Percentiles rank a stretch among this genome's conserved stretches.
phyloP scores from a whole-genome alignment of 2,113 vertebrate species.

The Nothocercus nigrocapillus region DNA sequence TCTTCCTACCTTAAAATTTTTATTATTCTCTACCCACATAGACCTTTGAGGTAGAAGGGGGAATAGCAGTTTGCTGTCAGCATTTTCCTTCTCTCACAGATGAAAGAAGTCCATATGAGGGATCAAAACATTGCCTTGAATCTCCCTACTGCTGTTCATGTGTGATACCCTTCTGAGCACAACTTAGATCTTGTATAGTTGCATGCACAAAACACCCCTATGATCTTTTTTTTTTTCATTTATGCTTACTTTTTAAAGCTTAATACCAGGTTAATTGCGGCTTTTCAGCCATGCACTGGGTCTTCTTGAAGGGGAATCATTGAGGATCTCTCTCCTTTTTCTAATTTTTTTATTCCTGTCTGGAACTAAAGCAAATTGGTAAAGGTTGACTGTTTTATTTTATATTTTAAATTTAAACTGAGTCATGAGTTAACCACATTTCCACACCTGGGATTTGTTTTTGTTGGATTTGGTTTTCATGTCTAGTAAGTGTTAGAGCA shows the following conservation, averaged over 20 bases:
- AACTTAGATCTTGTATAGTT: neutral
- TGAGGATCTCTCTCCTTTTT: neutral
- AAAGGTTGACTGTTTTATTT: slow-evolving; percentile 44
- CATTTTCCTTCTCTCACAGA: neutral
- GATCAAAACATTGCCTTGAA: neutral
- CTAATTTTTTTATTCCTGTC: neutral
- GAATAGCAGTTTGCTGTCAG: neutral
- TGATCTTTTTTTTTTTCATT: neutral
- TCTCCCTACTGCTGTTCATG: neutral
- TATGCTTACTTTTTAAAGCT: neutral
- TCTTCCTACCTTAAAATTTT: neutral
- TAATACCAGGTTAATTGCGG: neutral
- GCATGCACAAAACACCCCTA: neutral
- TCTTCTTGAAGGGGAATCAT: neutral
- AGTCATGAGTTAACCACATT: slow-evolving; percentile 44
- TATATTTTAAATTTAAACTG: slow-evolving; percentile 63
- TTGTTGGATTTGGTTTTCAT: slow-evolving; percentile 65
- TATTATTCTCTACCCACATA: neutral
- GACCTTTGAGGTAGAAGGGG: neutral
- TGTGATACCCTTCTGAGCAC: neutral
- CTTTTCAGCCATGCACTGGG: neutral
- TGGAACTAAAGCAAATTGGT: slow-evolving; percentile 7
- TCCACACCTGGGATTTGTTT: slow-evolving; percentile 72
- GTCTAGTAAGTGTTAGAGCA: slow-evolving; percentile 67
- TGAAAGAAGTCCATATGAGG: neutral